These are phyloP conservation scores for Drosophila monieri DNA, from an alignment of 2,888 invertebrate species.

Conservation along the genomic window DNA sequence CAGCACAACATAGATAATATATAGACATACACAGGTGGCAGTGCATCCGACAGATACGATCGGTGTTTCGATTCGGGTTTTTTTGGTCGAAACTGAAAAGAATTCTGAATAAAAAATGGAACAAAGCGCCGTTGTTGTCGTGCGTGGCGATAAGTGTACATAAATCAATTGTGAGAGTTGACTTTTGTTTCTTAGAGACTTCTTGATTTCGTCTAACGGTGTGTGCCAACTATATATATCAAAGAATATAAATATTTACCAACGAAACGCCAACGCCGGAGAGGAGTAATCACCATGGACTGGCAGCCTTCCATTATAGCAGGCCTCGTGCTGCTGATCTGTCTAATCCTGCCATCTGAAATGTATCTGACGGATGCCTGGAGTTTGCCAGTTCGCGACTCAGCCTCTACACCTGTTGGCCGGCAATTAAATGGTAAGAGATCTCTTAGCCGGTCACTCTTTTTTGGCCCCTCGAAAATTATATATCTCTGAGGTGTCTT, in stretches of 20 bases:
- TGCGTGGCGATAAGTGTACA: slow-evolving; percentile 66
- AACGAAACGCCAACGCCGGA: slow-evolving; percentile 3
- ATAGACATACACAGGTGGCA: not conserved
- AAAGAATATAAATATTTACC: slow-evolving; percentile 10
- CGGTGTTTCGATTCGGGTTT: slow-evolving; percentile 7
- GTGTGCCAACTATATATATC: slow-evolving; percentile 12
- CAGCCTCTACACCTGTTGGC: slow-evolving; percentile 31
- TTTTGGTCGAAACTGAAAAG: not conserved
- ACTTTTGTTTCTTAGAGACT: slow-evolving; percentile 26
- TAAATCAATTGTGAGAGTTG: slow-evolving; percentile 41
- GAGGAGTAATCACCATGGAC: slow-evolving; percentile 50
- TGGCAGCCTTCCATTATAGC: slow-evolving; percentile 54
- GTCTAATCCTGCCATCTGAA: slow-evolving; percentile 47
- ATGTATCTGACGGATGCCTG: slow-evolving; percentile 51
- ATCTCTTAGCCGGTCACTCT: not conserved
- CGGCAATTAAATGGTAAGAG: slow-evolving; percentile 69
- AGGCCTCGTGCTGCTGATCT: slow-evolving; percentile 45
- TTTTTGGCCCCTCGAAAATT: not conserved
- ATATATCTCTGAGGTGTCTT: slow-evolving; percentile 2
- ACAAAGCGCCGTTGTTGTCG: slow-evolving; percentile 69
- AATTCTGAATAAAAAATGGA: slow-evolving; percentile 59
- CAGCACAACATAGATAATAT: slow-evolving; percentile 2
- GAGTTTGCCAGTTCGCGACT: slow-evolving; percentile 59
- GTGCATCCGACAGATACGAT: slow-evolving; percentile 14
- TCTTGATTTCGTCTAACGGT: slow-evolving; percentile 40